These are phyloP conservation scores for Heliopora coerulea DNA, from an alignment of 92 coral and sea anemone species.

Conservation along the genomic window DNA sequence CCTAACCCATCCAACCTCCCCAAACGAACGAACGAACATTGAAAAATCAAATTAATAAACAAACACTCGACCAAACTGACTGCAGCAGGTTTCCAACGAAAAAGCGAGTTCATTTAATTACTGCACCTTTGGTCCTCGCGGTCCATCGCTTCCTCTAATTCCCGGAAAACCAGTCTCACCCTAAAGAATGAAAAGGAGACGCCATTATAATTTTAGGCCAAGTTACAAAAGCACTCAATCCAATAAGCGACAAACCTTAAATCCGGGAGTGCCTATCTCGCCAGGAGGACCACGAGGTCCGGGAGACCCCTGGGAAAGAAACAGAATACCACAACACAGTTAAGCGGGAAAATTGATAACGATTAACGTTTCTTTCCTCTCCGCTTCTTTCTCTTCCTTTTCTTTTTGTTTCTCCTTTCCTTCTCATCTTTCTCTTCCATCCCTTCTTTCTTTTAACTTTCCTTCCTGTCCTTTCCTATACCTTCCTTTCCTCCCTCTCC, in stretches of 20 bases:
- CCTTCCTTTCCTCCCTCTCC: neutral
- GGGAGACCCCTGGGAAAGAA: neutral
- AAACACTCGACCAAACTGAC: no score
- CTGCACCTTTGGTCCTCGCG: slow-evolving; percentile 16
- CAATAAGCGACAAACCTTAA: slow-evolving; percentile 4
- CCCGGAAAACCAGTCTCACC: slow-evolving; percentile 23
- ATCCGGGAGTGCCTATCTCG: slow-evolving; percentile 19
- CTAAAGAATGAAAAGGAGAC: neutral
- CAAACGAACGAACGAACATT: no score
- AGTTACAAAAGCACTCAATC: neutral
- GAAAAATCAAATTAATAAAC: no score
- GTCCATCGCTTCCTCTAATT: slow-evolving; percentile 7
- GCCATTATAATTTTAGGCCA: neutral
- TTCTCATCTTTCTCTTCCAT: neutral
- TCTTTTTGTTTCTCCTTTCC: neutral
- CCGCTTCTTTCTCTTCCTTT: neutral
- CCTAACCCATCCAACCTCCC: no score
- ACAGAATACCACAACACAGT: neutral
- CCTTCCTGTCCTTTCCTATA: neutral
- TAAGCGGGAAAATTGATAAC: no score
- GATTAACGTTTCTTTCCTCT: neutral
- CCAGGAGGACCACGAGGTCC: slow-evolving; percentile 26
- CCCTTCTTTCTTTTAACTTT: neutral
- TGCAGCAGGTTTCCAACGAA: no score
- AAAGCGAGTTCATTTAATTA: no score